A percentile compares a stretch with the other conserved stretches of the same genome.
These are phyloP conservation scores for Noctua janthina DNA, from an alignment of 2,888 invertebrate genomes.

Conservation along the genomic window DNA sequence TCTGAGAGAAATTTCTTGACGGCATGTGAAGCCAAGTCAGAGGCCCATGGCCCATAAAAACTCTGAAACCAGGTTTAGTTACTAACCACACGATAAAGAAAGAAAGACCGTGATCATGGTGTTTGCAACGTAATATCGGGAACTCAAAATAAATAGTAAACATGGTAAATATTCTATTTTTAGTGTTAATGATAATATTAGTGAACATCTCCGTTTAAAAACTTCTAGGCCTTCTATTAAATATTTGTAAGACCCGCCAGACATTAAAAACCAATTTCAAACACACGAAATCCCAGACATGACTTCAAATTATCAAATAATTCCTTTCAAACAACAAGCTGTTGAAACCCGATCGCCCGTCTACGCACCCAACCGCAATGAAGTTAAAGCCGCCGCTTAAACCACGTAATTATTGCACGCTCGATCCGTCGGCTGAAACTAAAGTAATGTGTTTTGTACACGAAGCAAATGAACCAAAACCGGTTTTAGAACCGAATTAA, in stretches of 20 bases:
- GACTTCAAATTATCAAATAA: slow-evolving; percentile 1
- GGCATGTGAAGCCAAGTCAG: too few relatives aligned
- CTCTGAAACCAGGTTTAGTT: too few relatives aligned
- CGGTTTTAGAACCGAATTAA: slow-evolving; percentile 72
- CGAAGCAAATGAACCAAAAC: slow-evolving; percentile 79
- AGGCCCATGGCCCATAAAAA: too few relatives aligned
- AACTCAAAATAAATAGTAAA: too few relatives aligned
- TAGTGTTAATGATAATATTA: too few relatives aligned
- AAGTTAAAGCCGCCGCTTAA: slow-evolving; percentile 81
- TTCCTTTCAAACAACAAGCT: background rate
- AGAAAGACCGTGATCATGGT: too few relatives aligned
- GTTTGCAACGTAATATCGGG: too few relatives aligned
- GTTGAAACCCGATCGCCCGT: slow-evolving; percentile 65
- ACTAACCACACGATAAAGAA: too few relatives aligned
- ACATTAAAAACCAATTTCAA: background rate
- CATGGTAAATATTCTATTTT: too few relatives aligned
- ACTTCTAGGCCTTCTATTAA: too few relatives aligned
- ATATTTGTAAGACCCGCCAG: background rate
- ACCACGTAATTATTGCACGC: slow-evolving; percentile 84
- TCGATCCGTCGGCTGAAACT: slow-evolving; percentile 80
- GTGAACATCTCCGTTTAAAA: too few relatives aligned
- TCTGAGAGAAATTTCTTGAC: too few relatives aligned
- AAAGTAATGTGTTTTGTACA: slow-evolving; percentile 82
- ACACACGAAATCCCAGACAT: background rate
- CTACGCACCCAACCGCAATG: slow-evolving; percentile 70